Evolutionary conservation across 2,888 invertebrate species (phyloP), one percentile per base, ranked within the genome.

Genomic region (Ophraella communa): DNA sequence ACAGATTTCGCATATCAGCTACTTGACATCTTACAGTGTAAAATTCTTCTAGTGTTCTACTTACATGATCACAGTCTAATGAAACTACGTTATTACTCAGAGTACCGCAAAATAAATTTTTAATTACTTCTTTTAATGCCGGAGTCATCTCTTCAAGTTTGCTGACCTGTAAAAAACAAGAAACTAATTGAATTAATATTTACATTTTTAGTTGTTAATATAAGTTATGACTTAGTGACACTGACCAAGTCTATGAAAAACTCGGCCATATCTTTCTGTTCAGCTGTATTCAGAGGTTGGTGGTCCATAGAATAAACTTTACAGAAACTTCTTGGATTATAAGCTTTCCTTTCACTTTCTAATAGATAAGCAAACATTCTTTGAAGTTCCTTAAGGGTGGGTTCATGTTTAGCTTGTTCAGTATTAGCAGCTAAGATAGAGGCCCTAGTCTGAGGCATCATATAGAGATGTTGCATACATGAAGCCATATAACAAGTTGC

Each of bases 401-500:
- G 86, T 64, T 89, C 91, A 82, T 96, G 95, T 69, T 94, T 91
- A 66, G 89, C 90, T 49, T 88, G 87, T 5, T 86, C 84, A 49
- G 87, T 87, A 61, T 91, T 89, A 71, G 93, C 92, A 4, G 88
- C 87, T 60, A 97, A 83, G 73, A 97, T 90, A 0, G 95, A 92
- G 52, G 91, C 89, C 55, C 96, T 85, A 0, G 95, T 95, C 78
- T 94, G 93, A 4, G 96, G 96, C 91, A 97, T 95, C 96, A 97
- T 97, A 81, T 95, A 97, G 69, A 97, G 84, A 82, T 97, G 97
- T 81, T 97, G 97, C 90, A 97, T 94, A 78, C 96, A 96, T 2
- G 96, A 95, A 8, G 97, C 97, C 95, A 97, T 95, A 82, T 97
- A 97, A 80, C 97, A 97, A 1, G 97, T 97, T 23, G 97, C 97